These are phyloP conservation scores for Odobenus rosmarus DNA, from an alignment of 2,113 vertebrate species.

Conservation along the genomic window DNA sequence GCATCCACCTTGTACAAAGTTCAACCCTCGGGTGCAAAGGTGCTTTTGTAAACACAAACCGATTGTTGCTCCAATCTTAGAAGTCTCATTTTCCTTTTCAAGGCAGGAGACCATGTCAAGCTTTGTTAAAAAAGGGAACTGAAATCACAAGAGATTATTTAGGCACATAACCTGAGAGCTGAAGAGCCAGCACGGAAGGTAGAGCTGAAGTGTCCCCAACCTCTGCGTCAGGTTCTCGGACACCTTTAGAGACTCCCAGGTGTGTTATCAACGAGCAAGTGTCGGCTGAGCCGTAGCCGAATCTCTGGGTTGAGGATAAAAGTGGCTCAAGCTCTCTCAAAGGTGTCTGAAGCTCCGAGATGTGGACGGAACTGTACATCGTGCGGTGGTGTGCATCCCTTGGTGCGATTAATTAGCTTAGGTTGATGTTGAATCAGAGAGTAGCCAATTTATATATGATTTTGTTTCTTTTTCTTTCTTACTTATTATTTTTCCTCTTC, in stretches of 20 bases:
- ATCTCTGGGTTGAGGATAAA: background rate
- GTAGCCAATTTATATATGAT: background rate
- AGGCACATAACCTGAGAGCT: background rate
- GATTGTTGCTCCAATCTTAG: too few relatives aligned
- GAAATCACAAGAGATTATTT: background rate
- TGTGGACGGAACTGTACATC: background rate
- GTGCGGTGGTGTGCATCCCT: rapidly evolving
- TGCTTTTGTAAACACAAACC: too few relatives aligned
- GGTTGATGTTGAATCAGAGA: background rate
- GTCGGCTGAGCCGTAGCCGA: background rate
- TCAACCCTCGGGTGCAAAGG: background rate
- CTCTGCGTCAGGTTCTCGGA: background rate
- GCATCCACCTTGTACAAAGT: background rate
- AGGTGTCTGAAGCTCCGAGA: background rate
- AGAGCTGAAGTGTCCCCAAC: background rate
- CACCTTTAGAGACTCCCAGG: background rate
- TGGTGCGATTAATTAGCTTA: background rate
- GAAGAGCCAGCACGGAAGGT: too few relatives aligned
- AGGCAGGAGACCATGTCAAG: rapidly evolving
- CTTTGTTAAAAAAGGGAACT: background rate
- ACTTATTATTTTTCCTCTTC: background rate
- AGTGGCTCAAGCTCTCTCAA: background rate
- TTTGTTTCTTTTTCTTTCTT: background rate
- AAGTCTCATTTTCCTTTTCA: background rate
- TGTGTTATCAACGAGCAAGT: background rate